Percentiles rank a stretch among this genome's conserved stretches.
Conservation (phyloP, 2,113 vertebrate species). For the Notothenia rossii region DNA sequence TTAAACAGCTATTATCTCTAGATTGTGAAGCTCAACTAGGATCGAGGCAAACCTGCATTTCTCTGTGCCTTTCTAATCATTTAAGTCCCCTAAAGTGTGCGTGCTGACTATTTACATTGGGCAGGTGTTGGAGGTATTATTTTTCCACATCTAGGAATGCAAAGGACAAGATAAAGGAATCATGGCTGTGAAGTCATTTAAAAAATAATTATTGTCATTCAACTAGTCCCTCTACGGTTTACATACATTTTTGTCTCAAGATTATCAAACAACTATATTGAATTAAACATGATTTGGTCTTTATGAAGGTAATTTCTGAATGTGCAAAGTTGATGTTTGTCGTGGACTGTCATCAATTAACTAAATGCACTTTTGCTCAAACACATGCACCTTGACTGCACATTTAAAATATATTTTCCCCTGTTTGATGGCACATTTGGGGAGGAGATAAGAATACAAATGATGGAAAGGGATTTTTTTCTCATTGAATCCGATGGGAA, state of each 20-base stretch:
- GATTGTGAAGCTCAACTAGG: background rate
- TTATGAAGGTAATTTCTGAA: background rate
- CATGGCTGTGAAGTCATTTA: background rate
- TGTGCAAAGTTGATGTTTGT: background rate
- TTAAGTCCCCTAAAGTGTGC: constrained; percentile 9
- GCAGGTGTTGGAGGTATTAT: background rate
- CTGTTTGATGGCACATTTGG: background rate
- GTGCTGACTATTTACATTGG: constrained; percentile 13
- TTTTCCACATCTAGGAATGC: background rate
- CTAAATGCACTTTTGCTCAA: background rate
- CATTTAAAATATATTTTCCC: background rate
- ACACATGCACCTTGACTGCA: background rate
- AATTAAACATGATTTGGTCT: background rate
- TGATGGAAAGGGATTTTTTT: constrained; percentile 7
- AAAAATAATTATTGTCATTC: background rate
- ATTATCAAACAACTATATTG: background rate
- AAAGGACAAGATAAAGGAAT: background rate
- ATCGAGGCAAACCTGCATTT: constrained; percentile 26
- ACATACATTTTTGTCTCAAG: background rate
- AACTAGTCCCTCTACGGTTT: background rate
- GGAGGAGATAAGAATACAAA: constrained; percentile 17
- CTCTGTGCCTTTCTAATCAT: constrained; percentile 33
- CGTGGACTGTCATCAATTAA: constrained; percentile 1
- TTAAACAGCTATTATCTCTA: constrained; percentile 28
- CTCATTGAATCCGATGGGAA: constrained; percentile 44